Base-by-base conservation (phyloP, 2,888 invertebrate species). In the Tachystola acroxantha region DNA sequence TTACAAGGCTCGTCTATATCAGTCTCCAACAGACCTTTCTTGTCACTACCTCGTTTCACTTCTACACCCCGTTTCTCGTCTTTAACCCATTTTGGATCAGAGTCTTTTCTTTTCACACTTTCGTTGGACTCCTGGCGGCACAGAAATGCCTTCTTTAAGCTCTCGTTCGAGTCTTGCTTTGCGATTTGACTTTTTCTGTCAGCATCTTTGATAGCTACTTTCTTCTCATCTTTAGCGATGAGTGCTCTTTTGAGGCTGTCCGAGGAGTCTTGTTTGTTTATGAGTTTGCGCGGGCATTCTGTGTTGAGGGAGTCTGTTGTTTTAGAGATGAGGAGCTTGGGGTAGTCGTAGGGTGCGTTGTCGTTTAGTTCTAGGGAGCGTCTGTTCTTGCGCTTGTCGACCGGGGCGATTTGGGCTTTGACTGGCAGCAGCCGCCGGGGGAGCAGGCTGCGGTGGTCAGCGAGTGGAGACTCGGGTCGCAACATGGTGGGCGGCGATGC, bases 391-490 rank as follows among this genome's bases (percentile, higher is more conserved):
- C 75, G 70, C 48, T 85, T 87, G 56, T 86, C 85, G 1, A 69
- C 73, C 19, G 87, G 84, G 14, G 77, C 80, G 43, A 85, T 84
- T 40, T 86, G 86, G 16, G 86, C 84, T 55, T 85, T 85, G 53
- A 60, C 78, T 26, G 86, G 84, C 32, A 86, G 72, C 53, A 86
- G 67, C 45, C 86, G 79, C 42, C 86, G 74, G 37, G 85, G 78
- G 44, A 85, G 74, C 40, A 86, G 73, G 72, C 82, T 85, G 69
- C 86, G 84, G 55, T 86, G 86, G 61, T 86, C 86, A 80, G 86
- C 84, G 69, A 86, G 85, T n/a, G 86, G 85, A 35, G 86, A 86
- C 59, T 86, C 86, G 50, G 86, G 86, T 50, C 86, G 85, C 70
- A 86, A 72, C 86, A 86, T 86, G 55, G 55, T 71, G 65, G 69